Base-by-base conservation (phyloP, 2,888 invertebrate species). In the Alsophila aescularia region DNA sequence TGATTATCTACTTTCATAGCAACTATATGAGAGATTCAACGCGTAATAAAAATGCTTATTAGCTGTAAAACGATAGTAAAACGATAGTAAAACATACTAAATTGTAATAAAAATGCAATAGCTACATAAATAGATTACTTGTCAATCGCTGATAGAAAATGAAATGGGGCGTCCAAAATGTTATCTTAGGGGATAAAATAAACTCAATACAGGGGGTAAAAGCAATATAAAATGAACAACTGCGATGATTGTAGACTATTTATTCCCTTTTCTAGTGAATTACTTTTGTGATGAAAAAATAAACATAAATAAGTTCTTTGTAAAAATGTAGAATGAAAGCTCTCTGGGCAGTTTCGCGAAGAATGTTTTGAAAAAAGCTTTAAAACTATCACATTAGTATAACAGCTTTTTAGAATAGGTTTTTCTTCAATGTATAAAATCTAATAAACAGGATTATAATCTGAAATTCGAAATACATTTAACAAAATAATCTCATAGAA, bases 81-180 rank as follows among this genome's bases (percentile, higher is more conserved):
- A 37, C 4, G 18, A 31, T 31, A 47, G 31, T 31, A 18, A 29
- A 39, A 39, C 14, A 24, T 15, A 45, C 27, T 48, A 16, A 32
- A 32, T 32, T 32, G 14, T 21, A 37, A 48, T 48, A 48, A 40
- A 47, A 48, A 48, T 14, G 21, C 39, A 40, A 48, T 39, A 12
- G 52, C 53, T 41, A 48, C 51, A 43, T 53, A 57, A 60, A 60
- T 53, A 60, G 48, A 60, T 60, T 57, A 48, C 52, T 37, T 15
- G 45, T 39, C 42, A 47, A 41, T 49, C 35, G 42, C 31, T 40
- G 48, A 51, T 52, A 32, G 54, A 51, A 43, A 50, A 54, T 16
- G 39, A 54, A 58, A 60, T 49, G 53, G 51, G 49, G 49, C 45
- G 48, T 13, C 12, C 42, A 16, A 32, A 40, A 10, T 41, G 27